These are phyloP conservation scores for Takifugu bimaculatus DNA, from an alignment of 2,113 vertebrate genomes.

Conservation along the genomic window DNA sequence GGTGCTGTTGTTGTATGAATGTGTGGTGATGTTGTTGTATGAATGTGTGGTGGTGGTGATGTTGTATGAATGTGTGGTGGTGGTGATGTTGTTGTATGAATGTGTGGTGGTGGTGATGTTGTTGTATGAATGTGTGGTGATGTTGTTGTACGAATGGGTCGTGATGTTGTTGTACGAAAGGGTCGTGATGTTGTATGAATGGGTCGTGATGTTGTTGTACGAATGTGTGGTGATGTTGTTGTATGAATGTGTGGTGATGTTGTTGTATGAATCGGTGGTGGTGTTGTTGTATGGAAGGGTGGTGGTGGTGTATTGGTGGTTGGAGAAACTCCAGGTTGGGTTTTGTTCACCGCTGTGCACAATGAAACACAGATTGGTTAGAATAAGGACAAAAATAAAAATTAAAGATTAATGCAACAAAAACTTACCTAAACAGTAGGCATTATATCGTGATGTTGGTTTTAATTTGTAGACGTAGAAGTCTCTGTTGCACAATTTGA, in stretches of 20 bases:
- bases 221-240: no score
- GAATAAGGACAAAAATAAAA: neutral
- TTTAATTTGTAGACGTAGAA: conserved; percentile 60
- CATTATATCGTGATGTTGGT: conserved; percentile 30
- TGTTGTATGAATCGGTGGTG: neutral
- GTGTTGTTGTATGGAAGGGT: no score
- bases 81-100: no score
- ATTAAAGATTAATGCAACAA: no score
- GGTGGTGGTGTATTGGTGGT: neutral
- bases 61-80: neutral
- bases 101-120: no score
- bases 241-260: no score
- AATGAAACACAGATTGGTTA: neutral
- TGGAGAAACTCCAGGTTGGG: neutral
- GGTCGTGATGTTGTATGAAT: neutral
- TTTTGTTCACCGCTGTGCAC: neutral
- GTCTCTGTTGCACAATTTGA: conserved; percentile 51
- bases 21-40: no score
- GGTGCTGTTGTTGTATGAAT: no score
- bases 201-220: no score
- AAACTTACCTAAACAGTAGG: neutral
- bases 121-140: no score
- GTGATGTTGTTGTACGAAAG: no score
- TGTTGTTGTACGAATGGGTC: no score
- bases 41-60: neutral